These are phyloP conservation scores for Gorsachius magnificus DNA, from an alignment of 2,797 vertebrate genomes.

Conservation along the genomic window DNA sequence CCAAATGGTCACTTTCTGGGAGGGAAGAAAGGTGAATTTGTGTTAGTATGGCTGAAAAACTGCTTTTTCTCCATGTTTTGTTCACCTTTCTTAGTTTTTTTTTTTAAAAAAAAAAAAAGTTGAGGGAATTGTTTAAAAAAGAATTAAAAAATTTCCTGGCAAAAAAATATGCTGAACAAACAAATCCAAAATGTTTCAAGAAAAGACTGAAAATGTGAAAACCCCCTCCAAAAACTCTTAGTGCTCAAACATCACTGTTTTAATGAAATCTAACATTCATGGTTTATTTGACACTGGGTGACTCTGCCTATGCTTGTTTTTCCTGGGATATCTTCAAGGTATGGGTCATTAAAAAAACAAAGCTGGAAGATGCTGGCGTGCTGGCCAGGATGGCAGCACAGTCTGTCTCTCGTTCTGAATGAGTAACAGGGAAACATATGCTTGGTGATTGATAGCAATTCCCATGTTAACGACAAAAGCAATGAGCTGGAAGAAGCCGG, in stretches of 20 bases:
- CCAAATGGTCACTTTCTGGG: not conserved
- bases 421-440: rapidly evolving
- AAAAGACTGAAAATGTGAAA: not conserved
- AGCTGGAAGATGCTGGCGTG: not conserved
- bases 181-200: not conserved
- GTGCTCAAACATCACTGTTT: not conserved
- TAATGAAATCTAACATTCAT: not conserved
- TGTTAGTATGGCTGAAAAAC: not conserved
- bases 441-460: not conserved
- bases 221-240: not conserved
- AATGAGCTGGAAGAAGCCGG: not conserved
- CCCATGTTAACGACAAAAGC: not conserved
- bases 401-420: not conserved
- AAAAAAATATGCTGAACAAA: not conserved
- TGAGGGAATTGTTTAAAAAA: not conserved
- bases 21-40: not conserved
- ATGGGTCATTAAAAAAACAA: not conserved
- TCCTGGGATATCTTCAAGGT: not conserved
- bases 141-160: not conserved
- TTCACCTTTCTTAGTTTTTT: not conserved
- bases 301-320: not conserved
- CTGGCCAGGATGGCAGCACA: not conserved
- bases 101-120: not conserved
- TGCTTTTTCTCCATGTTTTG: not conserved
- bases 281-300: not conserved